A percentile compares a stretch with the other conserved stretches of the same genome.
Evolutionary conservation across 2,888 invertebrate genomes (phyloP).

Genomic region (Acanthosepion pharaonis): DNA sequence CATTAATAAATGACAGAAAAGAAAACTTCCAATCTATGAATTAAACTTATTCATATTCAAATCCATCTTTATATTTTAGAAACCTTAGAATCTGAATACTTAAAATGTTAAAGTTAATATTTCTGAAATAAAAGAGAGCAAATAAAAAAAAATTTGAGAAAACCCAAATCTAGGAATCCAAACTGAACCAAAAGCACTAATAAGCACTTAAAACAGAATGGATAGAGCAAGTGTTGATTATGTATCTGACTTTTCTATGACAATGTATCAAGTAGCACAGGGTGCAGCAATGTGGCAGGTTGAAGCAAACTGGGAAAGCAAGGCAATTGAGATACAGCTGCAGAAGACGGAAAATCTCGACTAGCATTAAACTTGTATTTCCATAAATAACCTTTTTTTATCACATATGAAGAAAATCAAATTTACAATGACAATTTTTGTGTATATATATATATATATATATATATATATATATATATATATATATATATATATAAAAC

Average conservation of each 20-base stretch:
- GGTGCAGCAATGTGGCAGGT: conserved; percentile 1
- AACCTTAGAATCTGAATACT: not conserved
- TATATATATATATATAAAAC: conserved; percentile 39
- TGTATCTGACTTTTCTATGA: not conserved
- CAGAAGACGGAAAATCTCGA: conserved; percentile 34
- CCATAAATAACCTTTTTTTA: conserved; percentile 42
- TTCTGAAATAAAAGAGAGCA: not conserved
- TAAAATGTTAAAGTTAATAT: not conserved
- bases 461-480: conserved; percentile 35
- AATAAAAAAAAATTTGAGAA: not conserved
- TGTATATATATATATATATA: conserved; percentile 37
- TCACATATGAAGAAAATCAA: conserved; percentile 41
- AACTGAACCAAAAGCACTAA: not conserved
- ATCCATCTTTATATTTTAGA: not conserved
- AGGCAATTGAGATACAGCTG: not conserved
- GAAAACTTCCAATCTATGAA: not conserved
- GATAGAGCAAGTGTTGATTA: not conserved
- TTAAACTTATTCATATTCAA: not conserved
- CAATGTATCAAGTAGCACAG: conserved; percentile 2
- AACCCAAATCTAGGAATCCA: not conserved
- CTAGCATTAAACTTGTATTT: conserved; percentile 43
- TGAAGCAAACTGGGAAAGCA: not conserved
- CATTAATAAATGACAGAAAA: not conserved
- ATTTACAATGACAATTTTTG: conserved; percentile 35
- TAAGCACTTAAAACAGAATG: not conserved